A percentile compares a stretch with the other conserved stretches of the same genome.
These are phyloP conservation scores for Podarcis lilfordi DNA, from an alignment of 2,797 vertebrate genomes.

Conservation along the genomic window DNA sequence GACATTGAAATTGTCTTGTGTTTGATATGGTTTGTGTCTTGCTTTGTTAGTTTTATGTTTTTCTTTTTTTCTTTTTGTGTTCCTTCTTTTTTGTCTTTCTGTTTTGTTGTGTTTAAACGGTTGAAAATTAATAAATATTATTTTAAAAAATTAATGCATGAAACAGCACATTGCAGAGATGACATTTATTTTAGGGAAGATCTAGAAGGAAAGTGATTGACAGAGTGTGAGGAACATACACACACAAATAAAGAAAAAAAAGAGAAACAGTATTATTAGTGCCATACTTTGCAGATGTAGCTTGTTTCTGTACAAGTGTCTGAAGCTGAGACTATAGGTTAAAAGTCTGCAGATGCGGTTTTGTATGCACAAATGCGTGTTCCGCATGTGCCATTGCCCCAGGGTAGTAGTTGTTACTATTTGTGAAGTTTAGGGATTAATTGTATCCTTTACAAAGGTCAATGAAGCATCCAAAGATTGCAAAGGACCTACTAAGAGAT, in stretches of 20 bases:
- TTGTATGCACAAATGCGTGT: neutral
- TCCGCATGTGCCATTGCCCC: neutral
- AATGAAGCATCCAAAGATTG: constrained; percentile 48
- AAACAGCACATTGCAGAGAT: neutral
- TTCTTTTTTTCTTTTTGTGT: no score
- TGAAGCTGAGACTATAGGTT: neutral
- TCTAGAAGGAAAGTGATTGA: no score
- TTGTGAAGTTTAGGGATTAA: constrained; percentile 55
- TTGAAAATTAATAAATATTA: no score
- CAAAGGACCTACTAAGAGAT: constrained; percentile 52
- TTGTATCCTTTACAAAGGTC: constrained; percentile 60
- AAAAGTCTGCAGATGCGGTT: neutral
- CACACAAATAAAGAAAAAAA: no score
- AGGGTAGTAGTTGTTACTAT: constrained; percentile 37
- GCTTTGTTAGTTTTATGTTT: no score
- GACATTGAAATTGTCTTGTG: no score
- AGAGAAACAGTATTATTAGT: no score
- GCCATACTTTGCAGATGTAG: neutral
- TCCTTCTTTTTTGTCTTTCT: no score
- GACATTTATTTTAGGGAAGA: neutral
- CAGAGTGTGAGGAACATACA: no score
- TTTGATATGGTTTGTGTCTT: no score
- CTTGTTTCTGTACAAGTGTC: neutral
- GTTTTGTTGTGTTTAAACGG: no score
- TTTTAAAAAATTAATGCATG: no score